A percentile compares a stretch with the other conserved stretches of the same genome.
phyloP scores from a whole-genome alignment of 2,888 invertebrate genomes.

The Antheraea assamensis region DNA sequence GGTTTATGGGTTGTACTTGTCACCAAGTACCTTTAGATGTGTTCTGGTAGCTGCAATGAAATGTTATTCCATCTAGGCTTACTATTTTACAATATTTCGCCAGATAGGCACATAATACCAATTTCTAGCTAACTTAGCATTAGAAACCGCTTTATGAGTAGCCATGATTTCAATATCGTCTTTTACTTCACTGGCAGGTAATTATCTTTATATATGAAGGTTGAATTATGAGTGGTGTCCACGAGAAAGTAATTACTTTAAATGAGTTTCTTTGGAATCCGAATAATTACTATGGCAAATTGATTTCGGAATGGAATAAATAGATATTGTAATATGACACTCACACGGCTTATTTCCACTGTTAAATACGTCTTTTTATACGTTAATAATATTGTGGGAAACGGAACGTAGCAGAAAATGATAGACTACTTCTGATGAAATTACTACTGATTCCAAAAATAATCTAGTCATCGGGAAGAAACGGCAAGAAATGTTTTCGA shows the following conservation, averaged over 20 bases:
- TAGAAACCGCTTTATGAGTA: background rate
- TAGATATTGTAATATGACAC: slow-evolving; percentile 4
- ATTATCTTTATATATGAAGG: background rate
- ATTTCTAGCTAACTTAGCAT: background rate
- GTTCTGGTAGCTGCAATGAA: too few species aligned
- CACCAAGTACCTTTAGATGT: too few species aligned
- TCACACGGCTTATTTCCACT: background rate
- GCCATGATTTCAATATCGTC: background rate
- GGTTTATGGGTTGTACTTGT: too few species aligned
- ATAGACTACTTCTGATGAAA: too few species aligned
- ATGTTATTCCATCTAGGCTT: background rate
- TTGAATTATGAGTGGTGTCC: background rate
- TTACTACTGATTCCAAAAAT: too few species aligned
- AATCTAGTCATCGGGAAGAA: too few species aligned
- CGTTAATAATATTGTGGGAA: too few species aligned
- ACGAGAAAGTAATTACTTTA: background rate
- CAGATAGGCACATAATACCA: background rate
- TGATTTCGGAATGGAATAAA: background rate
- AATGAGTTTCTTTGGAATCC: background rate
- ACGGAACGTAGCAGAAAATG: too few species aligned
- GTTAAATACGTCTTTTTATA: background rate
- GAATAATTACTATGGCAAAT: slow-evolving; percentile 9
- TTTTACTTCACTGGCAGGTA: background rate
- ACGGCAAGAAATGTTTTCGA: too few species aligned
- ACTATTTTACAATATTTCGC: background rate